Evolutionary conservation across 2,888 invertebrate species (phyloP).

Genomic region (Pinctada fucata): DNA sequence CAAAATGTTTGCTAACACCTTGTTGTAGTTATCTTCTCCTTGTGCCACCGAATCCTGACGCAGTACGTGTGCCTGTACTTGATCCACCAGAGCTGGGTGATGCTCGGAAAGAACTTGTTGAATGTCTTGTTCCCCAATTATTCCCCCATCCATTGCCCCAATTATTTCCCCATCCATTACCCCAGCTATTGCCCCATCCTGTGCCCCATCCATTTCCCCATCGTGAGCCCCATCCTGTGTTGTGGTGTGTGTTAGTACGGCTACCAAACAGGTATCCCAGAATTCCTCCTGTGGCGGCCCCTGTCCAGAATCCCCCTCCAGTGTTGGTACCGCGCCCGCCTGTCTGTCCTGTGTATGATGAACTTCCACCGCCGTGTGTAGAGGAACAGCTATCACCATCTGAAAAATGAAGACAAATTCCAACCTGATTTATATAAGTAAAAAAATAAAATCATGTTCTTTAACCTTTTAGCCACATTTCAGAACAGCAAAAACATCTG

Average conservation of each 20-base stretch:
- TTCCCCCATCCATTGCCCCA: constrained; percentile 34
- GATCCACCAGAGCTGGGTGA: constrained; percentile 6
- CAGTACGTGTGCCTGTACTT: constrained; percentile 59
- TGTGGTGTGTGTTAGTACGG: constrained; percentile 45
- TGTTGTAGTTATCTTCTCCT: constrained; percentile 52
- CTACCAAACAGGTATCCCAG: constrained; percentile 66
- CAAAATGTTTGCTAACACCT: no score
- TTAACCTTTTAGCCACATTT: no score
- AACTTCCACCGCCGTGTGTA: constrained; percentile 26
- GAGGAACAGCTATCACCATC: constrained; percentile 25
- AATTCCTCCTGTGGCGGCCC: constrained; percentile 68
- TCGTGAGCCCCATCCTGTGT: constrained; percentile 42
- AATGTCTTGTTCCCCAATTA: constrained; percentile 15
- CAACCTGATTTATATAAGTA: no score
- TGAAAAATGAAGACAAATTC: constrained; percentile 16
- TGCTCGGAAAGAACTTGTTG: constrained; percentile 3
- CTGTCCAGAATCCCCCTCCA: constrained; percentile 69
- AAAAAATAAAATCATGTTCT: no score
- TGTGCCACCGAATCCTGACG: constrained; percentile 69
- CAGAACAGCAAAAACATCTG: no score
- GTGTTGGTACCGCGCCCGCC: constrained; percentile 36
- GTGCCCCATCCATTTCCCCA: constrained; percentile 35
- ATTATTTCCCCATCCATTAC: constrained; percentile 37
- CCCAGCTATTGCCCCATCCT: constrained; percentile 32
- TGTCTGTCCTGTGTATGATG: constrained; percentile 34